These are phyloP conservation scores for Xestia xanthographa DNA, from an alignment of 2,888 invertebrate genomes.

Conservation along the genomic window DNA sequence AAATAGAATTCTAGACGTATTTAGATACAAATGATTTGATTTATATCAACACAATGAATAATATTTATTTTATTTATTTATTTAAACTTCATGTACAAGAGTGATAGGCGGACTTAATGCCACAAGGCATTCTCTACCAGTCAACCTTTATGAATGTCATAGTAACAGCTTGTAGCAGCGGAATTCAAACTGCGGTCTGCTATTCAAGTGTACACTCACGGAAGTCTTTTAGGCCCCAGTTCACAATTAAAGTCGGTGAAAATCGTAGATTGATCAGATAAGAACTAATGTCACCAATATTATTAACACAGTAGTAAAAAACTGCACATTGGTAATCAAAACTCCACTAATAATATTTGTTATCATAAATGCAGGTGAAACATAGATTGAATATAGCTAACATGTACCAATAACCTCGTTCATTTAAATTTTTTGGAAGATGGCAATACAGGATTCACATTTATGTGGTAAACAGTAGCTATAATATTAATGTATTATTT, in stretches of 20 bases:
- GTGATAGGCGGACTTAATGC: no score
- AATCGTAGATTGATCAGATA: background rate
- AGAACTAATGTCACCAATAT: background rate
- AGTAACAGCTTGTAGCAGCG: background rate
- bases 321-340: conserved; percentile 8
- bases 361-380: conserved; percentile 30
- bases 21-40: background rate
- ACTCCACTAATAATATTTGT: conserved; percentile 14
- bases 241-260: background rate
- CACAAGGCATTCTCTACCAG: no score
- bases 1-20: conserved; percentile 30
- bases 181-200: background rate
- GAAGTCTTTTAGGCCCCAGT: conserved; percentile 1
- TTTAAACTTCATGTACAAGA: no score
- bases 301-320: conserved; percentile 11
- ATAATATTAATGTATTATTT: background rate
- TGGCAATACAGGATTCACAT: background rate
- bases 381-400: conserved; percentile 10
- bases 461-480: background rate
- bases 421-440: background rate
- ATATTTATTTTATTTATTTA: no score
- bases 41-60: conserved; percentile 1
- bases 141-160: conserved; percentile 12
- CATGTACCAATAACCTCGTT: background rate
- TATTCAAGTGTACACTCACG: background rate